Base-by-base conservation (phyloP, 1,140 invertebrate genomes). In the Drosophila triauraria region DNA sequence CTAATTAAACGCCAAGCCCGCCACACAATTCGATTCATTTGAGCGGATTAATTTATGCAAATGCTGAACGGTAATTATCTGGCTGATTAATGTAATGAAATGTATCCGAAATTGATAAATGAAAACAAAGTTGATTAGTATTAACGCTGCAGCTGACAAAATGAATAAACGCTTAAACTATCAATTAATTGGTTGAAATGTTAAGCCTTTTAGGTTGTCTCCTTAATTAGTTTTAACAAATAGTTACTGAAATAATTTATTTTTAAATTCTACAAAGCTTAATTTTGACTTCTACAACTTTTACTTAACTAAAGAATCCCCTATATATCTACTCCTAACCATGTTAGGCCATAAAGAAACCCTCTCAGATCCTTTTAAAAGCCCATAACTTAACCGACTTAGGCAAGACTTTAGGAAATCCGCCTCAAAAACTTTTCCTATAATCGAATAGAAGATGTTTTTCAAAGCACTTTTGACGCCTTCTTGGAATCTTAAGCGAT, bases 21-120 rank as follows among this genome's bases (percentile, higher is more conserved):
- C 30, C 71, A 40, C 44, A 27, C 32, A 65, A 72, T 35, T 75
- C 43, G 15, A 58, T 53, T 42, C 6, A 40, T 56, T 56, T 40
- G 20, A 54, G 10, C 46, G 47, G 10, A 68, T 58, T 80, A 82
- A 87, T 87, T 77, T 53, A 70, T 87, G 83, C 67, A 80, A 87
- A 76, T 82, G 60, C 8, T 10, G 32, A 27, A 27, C 48, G 20
- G 44, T 74, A 72, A 82, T 87, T 76, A 74, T 60, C 67, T 62
- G 42, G 23, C 42, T 76, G 59, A 87, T 77, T 74, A 77, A 83
- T 67, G 56, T 48, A 67, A 75, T 80, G 51, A 70, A 78, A 59
- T 54, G 60, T 69, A 63, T 59, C 54, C 48, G 43, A 51, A 67
- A 42, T 51, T 82, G 65, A 82, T 82, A 75, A 63, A 25, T 59